phyloP scores from a whole-genome alignment of 2,113 vertebrate species.

The Meriones unguiculatus region DNA sequence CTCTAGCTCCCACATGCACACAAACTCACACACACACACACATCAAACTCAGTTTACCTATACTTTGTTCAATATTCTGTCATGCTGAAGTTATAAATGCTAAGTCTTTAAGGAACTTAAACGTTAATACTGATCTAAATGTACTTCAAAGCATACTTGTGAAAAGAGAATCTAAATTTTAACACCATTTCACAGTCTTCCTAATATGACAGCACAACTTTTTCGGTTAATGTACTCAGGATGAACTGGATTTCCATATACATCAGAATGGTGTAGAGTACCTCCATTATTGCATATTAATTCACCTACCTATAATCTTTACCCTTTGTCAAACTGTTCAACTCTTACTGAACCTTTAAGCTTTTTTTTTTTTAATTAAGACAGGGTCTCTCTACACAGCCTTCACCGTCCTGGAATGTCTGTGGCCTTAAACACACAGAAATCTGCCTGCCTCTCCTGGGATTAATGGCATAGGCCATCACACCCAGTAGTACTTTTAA shows the following conservation, averaged over 20 bases:
- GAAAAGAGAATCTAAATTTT: not conserved
- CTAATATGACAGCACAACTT: not conserved
- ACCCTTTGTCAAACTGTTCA: not conserved
- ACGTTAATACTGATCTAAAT: slow-evolving; percentile 28
- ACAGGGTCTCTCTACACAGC: not conserved
- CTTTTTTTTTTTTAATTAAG: not conserved
- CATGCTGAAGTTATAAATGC: not conserved
- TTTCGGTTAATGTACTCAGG: not conserved
- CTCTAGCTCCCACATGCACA: not conserved
- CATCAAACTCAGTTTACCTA: not conserved
- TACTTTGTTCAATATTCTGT: not conserved
- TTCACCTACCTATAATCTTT: not conserved
- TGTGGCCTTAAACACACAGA: not conserved
- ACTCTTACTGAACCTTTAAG: not conserved
- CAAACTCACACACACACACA: not conserved
- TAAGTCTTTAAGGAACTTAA: not conserved
- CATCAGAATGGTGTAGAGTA: not conserved
- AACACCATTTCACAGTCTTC: not conserved
- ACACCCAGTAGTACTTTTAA: not conserved
- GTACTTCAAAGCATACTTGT: not conserved
- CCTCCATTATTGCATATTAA: not conserved
- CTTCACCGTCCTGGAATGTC: not conserved
- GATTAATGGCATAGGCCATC: not conserved
- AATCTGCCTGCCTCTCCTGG: not conserved
- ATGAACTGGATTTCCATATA: too few relatives aligned